phyloP scores from a whole-genome alignment of 2,113 vertebrate genomes.

The Desmodus rotundus region DNA sequence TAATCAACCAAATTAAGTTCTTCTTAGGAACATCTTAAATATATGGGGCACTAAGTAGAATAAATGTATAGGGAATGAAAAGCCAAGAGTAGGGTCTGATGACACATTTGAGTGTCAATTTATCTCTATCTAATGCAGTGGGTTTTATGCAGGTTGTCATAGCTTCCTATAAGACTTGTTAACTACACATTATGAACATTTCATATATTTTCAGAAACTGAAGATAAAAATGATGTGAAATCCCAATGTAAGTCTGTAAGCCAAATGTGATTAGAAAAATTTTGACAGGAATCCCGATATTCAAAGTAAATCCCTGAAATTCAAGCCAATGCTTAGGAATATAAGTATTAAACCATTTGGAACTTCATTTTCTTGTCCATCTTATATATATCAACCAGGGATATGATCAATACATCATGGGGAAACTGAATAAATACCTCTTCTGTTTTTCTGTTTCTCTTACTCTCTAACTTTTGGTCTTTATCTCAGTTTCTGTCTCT shows the following conservation, averaged over 20 bases:
- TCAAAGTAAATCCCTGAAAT: conserved; percentile 25
- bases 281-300: neutral
- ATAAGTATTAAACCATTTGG: neutral
- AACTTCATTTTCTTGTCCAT: neutral
- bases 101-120: neutral
- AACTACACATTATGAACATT: neutral
- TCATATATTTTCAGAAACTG: conserved; percentile 23
- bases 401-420: neutral
- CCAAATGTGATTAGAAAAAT: neutral
- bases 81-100: neutral
- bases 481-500: conserved; percentile 7
- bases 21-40: conserved; percentile 4
- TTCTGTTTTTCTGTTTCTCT: neutral
- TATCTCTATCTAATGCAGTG: neutral
- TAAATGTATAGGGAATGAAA: neutral
- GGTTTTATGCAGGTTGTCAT: neutral
- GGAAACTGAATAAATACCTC: neutral
- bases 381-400: neutral
- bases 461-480: neutral
- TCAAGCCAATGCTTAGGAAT: neutral
- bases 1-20: neutral
- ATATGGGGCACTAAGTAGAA: neutral
- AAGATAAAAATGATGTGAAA: conserved; percentile 22
- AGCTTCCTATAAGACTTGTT: neutral
- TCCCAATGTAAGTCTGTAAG: neutral